These are phyloP conservation scores for Taxidea taxus DNA, from an alignment of 2,113 vertebrate species.

Conservation along the genomic window DNA sequence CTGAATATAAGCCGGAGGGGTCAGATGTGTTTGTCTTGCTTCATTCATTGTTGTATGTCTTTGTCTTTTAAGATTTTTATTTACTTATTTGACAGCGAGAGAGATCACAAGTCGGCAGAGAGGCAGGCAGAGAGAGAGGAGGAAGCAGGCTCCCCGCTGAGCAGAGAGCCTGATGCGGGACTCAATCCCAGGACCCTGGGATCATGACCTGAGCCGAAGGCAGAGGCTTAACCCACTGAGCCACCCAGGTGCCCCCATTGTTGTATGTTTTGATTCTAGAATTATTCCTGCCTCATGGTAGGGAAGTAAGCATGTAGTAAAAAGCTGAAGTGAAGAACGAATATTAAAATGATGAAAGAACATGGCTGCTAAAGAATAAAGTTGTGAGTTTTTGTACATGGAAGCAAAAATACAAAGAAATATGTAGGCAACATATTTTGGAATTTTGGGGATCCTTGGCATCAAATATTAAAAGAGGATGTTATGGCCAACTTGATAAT, in stretches of 20 bases:
- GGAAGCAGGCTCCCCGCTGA: no score
- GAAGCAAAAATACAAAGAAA: neutral
- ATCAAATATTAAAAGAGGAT: neutral
- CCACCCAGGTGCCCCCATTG: no score
- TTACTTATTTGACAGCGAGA: no score
- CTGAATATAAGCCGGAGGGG: neutral
- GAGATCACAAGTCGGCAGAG: no score
- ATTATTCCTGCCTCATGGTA: accelerated
- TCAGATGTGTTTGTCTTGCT: neutral
- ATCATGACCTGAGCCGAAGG: no score
- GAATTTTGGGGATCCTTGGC: neutral
- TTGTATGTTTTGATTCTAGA: neutral
- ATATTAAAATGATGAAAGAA: neutral
- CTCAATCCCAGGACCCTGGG: no score
- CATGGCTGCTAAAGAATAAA: neutral
- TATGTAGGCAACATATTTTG: neutral
- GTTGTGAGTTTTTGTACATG: neutral
- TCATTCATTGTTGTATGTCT: neutral
- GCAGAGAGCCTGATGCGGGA: no score
- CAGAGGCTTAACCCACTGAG: no score
- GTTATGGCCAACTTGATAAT: neutral
- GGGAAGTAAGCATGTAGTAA: neutral
- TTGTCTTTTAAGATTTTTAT: neutral
- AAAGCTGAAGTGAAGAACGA: neutral
- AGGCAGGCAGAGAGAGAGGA: no score